A percentile compares a stretch with the other conserved stretches of the same genome.
Conservation (phyloP, 2,113 vertebrate genomes). For the Mus pahari region DNA sequence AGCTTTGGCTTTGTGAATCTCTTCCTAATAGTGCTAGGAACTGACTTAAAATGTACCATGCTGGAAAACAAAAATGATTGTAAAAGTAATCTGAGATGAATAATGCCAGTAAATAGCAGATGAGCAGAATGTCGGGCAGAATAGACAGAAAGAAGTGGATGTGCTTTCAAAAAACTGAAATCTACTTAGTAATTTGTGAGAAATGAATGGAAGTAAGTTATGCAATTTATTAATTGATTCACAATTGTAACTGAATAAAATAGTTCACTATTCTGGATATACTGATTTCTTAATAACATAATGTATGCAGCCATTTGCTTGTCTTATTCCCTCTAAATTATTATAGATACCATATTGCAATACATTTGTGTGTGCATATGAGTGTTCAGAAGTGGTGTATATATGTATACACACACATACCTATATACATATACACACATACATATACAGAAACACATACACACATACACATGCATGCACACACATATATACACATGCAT, state of each 20-base stretch:
- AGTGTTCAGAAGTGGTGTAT: neutral
- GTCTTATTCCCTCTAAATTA: slow-evolving; percentile 15
- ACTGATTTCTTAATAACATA: neutral
- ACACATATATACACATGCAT: too few species aligned
- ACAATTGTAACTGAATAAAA: neutral
- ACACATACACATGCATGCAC: too few species aligned
- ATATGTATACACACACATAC: too few species aligned
- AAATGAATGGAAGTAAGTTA: neutral
- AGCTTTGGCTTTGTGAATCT: slow-evolving; percentile 44
- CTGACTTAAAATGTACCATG: neutral
- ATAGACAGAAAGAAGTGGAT: neutral
- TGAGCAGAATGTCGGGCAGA: neutral
- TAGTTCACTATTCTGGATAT: neutral
- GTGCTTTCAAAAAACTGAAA: neutral
- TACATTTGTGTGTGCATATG: too few species aligned
- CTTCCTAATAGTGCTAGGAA: slow-evolving; percentile 24
- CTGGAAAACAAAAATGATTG: slow-evolving; percentile 43
- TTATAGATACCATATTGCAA: neutral
- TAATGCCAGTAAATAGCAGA: neutral
- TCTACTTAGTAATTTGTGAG: slow-evolving; percentile 13
- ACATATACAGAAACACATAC: too few species aligned
- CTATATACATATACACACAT: too few species aligned
- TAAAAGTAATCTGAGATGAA: neutral
- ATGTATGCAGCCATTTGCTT: neutral
- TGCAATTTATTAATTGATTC: neutral